These are phyloP conservation scores for Brevimyrus niger DNA, from an alignment of 2,113 vertebrate genomes.

Conservation along the genomic window DNA sequence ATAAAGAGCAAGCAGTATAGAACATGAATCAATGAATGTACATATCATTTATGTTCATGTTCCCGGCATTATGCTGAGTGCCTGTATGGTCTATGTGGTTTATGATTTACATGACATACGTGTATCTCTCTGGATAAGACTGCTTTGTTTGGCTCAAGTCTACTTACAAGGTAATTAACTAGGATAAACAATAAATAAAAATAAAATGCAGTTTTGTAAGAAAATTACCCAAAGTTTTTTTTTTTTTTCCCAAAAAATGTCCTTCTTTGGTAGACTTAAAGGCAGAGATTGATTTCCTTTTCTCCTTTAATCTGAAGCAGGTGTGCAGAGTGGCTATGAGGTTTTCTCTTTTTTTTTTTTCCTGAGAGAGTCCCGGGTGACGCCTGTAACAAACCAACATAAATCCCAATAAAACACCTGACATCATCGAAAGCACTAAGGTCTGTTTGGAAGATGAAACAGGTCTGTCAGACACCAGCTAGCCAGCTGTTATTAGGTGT, in stretches of 20 bases:
- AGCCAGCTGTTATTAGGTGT: conserved; percentile 23
- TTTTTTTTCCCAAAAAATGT: background rate
- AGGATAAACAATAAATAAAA: background rate
- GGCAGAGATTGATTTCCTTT: background rate
- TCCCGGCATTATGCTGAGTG: background rate
- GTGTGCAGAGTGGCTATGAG: background rate
- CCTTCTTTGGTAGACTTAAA: background rate
- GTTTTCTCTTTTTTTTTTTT: background rate
- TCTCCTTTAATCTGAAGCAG: background rate
- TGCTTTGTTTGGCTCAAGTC: background rate
- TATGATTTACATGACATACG: background rate
- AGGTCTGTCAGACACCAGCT: conserved; percentile 1
- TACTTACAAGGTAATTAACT: background rate
- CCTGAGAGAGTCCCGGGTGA: background rate
- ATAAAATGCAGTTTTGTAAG: background rate
- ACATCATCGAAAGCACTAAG: background rate
- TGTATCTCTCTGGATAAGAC: background rate
- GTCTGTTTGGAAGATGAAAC: conserved; percentile 16
- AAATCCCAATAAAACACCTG: conserved; percentile 14
- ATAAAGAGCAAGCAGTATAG: background rate
- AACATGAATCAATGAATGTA: background rate
- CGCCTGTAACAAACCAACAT: conserved; percentile 5
- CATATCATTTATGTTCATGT: background rate
- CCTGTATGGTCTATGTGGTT: background rate
- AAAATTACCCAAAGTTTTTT: background rate